Evolutionary conservation across 2,888 invertebrate genomes (phyloP).

Genomic region (Bibio marci): DNA sequence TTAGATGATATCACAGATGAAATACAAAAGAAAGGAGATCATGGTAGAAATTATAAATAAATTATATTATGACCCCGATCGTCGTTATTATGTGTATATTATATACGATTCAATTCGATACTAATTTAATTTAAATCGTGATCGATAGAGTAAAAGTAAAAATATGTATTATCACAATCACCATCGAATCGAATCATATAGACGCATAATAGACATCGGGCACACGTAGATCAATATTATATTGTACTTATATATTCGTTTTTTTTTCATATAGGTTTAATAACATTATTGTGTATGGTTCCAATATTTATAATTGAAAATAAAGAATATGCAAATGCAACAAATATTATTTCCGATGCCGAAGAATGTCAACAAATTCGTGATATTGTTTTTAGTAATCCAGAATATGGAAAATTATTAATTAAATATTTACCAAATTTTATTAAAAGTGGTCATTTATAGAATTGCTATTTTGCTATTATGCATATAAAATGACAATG

Average conservation of each 20-base stretch:
- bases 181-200: no score
- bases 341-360: slow-evolving; percentile 14
- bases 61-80: not conserved
- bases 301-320: slow-evolving; percentile 19
- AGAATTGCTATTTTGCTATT: no score
- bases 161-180: no score
- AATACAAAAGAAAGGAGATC: slow-evolving; percentile 16
- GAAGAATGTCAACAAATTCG: slow-evolving; percentile 15
- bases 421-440: slow-evolving; percentile 16
- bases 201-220: no score
- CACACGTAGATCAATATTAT: no score
- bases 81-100: not conserved
- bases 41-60: slow-evolving; percentile 12
- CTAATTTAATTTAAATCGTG: no score
- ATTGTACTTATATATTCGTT: no score
- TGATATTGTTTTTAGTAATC: slow-evolving; percentile 15
- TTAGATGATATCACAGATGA: slow-evolving; percentile 15
- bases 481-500: no score
- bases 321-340: slow-evolving; percentile 15
- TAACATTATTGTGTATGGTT: slow-evolving; percentile 15
- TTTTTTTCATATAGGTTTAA: slow-evolving; percentile 13
- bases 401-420: slow-evolving; percentile 14
- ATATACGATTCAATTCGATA: not conserved
- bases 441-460: slow-evolving; percentile 4
- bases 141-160: no score